Evolutionary conservation across 1,140 invertebrate genomes (phyloP), one percentile per base, ranked within the genome.

Genomic region (Danaus melanippus): DNA sequence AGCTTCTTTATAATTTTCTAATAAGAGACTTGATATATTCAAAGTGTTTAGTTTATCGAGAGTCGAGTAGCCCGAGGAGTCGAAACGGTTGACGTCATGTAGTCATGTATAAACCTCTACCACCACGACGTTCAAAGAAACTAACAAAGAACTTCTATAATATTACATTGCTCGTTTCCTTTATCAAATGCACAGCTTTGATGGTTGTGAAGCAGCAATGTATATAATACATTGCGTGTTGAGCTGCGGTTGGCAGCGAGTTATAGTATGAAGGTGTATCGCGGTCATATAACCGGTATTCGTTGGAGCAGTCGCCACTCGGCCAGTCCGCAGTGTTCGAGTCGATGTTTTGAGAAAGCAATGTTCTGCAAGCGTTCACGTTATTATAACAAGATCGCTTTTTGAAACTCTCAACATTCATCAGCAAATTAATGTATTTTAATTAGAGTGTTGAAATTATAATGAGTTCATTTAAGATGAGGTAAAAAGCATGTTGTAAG

Each of bases 251-350:
- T 51, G 54, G 56, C 51, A 62, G 51, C 51, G 44, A 63, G 73
- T 53, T 55, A 51, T 61, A 59, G 46, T 64, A 71, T 72, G 67
- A 69, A 67, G 75, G 75, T 67, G 69, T 81, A 84, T 80, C 80
- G 79, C 80, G 82, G 80, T 84, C 83, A 82, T 75, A 83, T 83
- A 86, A 86, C 80, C 80, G 83, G 83, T 84, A 84, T 86, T 79
- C 73, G 76, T 78, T 67, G 72, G 68, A 66, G 60, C 70, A 72
- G 72, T 76, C 74, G 75, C 74, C 74, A 71, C 71, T 79, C 70
- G 75, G 69, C 74, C 74, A 70, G 75, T 76, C 74, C 64, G 66
- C 66, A 32, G 50, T 48, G 59, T 59, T 59, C 53, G 58, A 69
- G 64, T 60, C 66, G 69, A 77, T 81, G 74, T 83, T 83, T 80